Base-by-base conservation (phyloP, 92 coral and sea anemone genomes). In the Actinostola sp. region DNA sequence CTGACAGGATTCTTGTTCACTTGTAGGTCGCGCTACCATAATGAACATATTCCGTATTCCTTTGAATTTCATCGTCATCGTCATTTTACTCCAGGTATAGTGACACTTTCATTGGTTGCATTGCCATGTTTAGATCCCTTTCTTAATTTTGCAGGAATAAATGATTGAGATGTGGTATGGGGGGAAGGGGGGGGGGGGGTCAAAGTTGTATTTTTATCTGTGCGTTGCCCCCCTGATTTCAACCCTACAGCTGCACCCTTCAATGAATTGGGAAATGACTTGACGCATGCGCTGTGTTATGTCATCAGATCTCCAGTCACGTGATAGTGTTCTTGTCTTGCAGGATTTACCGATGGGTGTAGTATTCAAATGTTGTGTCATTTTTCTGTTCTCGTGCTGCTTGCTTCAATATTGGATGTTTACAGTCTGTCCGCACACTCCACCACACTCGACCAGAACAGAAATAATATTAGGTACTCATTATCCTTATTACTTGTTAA, bases 41-140 rank as follows among this genome's bases (percentile, higher is more conserved):
- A 93, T 93, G 98, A 93, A 93, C 66, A 84, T 90, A 53, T 93
- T 93, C 64, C 90, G 98, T 38, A 86, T 93, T 56, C 98, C 98
- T 34, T 72, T 93, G 41, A 93, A 93, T 67, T 79, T 93, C 8
- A 90, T 93, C 34, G 98, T 93, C 34, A 93, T 93, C 38, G 53
- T 88, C 62, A 89, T 93, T 27, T 51, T 93, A 48, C 71, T 90
- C n/a, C 98, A 93, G 93, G 97, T 90, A 53, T 14, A 80, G 4
- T 48, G 54, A 48, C 19, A 48, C 8, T 36, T 23, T 2, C 26
- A 4, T n/a, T n/a, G n/a, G n/a, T n/a, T n/a, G n/a, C n/a, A n/a
- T n/a, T n/a, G n/a, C n/a, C n/a, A n/a, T n/a, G n/a, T n/a, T n/a
- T n/a, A n/a, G n/a, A n/a, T n/a, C n/a, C n/a, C n/a, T n/a, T n/a